Base-by-base conservation (phyloP, 1,140 invertebrate species). In the Tetramorium alpestre region DNA sequence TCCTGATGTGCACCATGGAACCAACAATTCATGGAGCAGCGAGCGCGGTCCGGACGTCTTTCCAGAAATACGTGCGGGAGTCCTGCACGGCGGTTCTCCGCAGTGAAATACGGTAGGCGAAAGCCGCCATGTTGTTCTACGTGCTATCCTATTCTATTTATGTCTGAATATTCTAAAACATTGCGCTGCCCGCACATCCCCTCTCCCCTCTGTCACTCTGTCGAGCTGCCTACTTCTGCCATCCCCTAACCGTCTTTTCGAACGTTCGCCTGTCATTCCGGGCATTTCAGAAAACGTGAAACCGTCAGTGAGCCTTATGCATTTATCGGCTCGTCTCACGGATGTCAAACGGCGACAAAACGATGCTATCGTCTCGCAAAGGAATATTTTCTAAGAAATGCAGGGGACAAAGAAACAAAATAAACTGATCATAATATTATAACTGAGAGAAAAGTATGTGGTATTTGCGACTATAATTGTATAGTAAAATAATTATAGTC, bases 111-210 rank as follows among this genome's bases (percentile, higher is more conserved):
- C 80, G n/a, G 69, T 10, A 41, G 51, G 62, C 11, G 51, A 41
- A 22, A 44, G 22, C 69, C 51, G 78, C 65, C 78, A 72, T 82
- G 65, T 72, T 58, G 49, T n/a, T 33, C 25, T 75, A 84, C 69
- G 69, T 60, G 41, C 80, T 72, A 84, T 49, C 51, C 67, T 82
- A 72, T 82, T 84, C 80, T 73, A 84, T 84, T 84, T 84, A 84
- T 84, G 80, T 84, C 80, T 58, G 80, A 84, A 84, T 84, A 84
- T 84, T 84, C 69, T 73, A 47, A 84, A 73, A 84, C 80, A 84
- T 13, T 22, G 41, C 54, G 28, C 54, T 75, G 5, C 67, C 38
- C 25, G 62, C 13, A 18, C 18, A 65, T 41, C 25, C 69, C 54
- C 25, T 4, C 3, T 3, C 0, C 33, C 33, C 4, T 33, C 33